phyloP scores from a whole-genome alignment of 2,888 invertebrate species.

The Limenitis camilla region DNA sequence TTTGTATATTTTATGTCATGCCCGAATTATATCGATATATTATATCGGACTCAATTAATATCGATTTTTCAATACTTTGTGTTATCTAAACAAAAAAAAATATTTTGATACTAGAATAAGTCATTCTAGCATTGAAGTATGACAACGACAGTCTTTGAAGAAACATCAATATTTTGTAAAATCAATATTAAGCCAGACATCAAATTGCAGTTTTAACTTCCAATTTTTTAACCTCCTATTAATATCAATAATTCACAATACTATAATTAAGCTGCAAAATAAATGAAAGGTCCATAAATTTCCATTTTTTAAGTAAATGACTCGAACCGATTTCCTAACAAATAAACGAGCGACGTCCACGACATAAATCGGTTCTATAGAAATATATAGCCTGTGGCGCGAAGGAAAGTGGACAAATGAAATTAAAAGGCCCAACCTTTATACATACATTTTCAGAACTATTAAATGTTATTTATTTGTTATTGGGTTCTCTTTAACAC shows the following conservation, averaged over 20 bases:
- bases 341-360: background rate
- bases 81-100: too few species aligned
- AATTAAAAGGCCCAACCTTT: background rate
- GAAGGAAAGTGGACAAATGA: background rate
- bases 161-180: too few species aligned
- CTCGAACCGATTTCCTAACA: background rate
- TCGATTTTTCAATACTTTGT: too few species aligned
- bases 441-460: background rate
- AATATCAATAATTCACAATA: background rate
- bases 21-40: too few species aligned
- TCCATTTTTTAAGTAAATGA: background rate
- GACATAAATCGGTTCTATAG: constrained; percentile 3
- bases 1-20: too few species aligned
- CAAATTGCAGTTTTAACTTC: too few species aligned
- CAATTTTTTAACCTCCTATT: too few species aligned
- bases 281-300: background rate
- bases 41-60: too few species aligned
- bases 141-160: too few species aligned
- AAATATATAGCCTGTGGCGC: background rate
- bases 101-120: too few species aligned
- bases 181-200: too few species aligned
- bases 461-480: background rate
- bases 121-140: too few species aligned
- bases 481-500: background rate
- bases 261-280: background rate